Percentiles rank a stretch among this genome's conserved stretches.
Conservation (phyloP, 1,140 invertebrate species). For the Ladona fulva region DNA sequence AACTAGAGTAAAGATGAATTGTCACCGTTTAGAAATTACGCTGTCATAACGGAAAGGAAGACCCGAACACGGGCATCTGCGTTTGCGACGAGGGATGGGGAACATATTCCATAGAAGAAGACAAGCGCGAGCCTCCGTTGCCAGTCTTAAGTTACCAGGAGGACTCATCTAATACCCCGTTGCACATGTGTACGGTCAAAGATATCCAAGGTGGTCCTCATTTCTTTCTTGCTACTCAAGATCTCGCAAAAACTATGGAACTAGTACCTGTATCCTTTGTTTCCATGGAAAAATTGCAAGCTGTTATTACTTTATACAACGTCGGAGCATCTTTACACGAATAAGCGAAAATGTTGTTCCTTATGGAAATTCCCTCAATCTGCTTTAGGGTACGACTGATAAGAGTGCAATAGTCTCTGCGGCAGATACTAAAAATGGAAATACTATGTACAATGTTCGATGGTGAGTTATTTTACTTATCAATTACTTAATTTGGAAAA, state of each 20-base stretch:
- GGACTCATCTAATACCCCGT: neutral
- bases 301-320: neutral
- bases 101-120: conserved; percentile 22
- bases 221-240: neutral
- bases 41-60: conserved; percentile 29
- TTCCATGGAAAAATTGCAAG: neutral
- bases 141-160: neutral
- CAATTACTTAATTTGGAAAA: too few relatives aligned
- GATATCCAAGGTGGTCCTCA: neutral
- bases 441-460: too few relatives aligned
- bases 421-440: too few relatives aligned
- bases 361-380: too few relatives aligned
- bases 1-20: conserved; percentile 18
- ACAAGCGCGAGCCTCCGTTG: neutral
- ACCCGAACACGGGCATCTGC: conserved; percentile 27
- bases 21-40: conserved; percentile 23
- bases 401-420: too few relatives aligned
- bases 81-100: conserved; percentile 29
- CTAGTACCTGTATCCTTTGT: neutral
- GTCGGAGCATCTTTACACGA: too few relatives aligned
- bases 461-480: too few relatives aligned
- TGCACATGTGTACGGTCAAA: neutral
- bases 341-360: too few relatives aligned
- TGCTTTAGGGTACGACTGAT: too few relatives aligned
- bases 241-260: neutral